Percentiles rank a stretch among this genome's conserved stretches.
These are phyloP conservation scores for Trachelus iudaicus DNA, from an alignment of 2,888 invertebrate genomes.

Conservation along the genomic window DNA sequence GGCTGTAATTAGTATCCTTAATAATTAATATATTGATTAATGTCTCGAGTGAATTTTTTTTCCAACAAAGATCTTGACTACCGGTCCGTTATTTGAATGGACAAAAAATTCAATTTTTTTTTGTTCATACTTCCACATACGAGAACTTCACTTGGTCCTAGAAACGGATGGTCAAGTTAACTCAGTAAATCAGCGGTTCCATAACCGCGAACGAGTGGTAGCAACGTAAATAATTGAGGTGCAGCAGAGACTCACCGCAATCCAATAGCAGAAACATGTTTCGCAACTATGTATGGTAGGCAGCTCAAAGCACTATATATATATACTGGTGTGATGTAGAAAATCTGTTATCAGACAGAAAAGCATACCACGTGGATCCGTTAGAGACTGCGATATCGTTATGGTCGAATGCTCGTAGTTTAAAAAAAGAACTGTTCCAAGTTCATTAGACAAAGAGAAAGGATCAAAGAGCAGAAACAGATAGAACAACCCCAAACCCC, in stretches of 20 bases:
- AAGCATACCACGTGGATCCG: background rate
- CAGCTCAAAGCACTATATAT: background rate
- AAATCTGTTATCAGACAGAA: background rate
- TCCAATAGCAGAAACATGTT: conserved; percentile 32
- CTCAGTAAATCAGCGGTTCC: conserved; percentile 44
- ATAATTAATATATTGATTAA: background rate
- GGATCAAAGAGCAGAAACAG: background rate
- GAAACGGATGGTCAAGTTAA: conserved; percentile 32
- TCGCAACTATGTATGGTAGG: background rate
- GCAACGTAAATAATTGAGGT: conserved; percentile 37
- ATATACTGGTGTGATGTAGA: background rate
- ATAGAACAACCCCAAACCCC: background rate
- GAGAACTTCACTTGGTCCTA: conserved; percentile 32
- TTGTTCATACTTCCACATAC: background rate
- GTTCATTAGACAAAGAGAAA: background rate
- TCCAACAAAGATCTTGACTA: background rate
- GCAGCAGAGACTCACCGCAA: conserved; percentile 30
- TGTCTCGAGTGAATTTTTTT: background rate
- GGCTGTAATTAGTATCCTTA: background rate
- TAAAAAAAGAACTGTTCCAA: background rate
- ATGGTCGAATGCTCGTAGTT: background rate
- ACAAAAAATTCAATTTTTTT: background rate
- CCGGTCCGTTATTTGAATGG: background rate
- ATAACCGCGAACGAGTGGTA: conserved; percentile 38
- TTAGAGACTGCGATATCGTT: background rate